Percentiles rank a stretch among this genome's conserved stretches.
Evolutionary conservation across 2,888 invertebrate genomes (phyloP).

Genomic region (Metacarcinus magister): DNA sequence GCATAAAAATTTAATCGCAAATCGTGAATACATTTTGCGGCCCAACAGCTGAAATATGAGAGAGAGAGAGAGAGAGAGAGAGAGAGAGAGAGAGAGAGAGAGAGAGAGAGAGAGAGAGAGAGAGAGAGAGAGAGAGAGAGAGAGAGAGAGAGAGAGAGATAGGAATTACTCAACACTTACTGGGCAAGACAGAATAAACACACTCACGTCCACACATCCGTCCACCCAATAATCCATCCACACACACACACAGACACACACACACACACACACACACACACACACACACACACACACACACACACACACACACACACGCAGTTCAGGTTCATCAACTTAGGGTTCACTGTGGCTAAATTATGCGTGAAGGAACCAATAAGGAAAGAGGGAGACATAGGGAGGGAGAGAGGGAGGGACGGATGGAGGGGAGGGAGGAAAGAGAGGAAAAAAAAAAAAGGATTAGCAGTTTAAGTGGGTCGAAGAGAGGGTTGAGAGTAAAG

Average conservation of each 20-base stretch:
- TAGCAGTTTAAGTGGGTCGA: not conserved
- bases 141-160: not conserved
- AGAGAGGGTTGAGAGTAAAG: not conserved
- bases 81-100: constrained; percentile 29
- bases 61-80: constrained; percentile 6
- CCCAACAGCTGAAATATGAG: not conserved
- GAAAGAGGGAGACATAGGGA: not conserved
- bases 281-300: not conserved
- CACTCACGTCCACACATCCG: not conserved
- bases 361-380: not conserved
- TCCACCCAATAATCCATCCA: not conserved
- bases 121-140: not conserved
- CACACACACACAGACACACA: not conserved
- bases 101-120: constrained; percentile 48
- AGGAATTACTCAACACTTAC: not conserved
- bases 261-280: not conserved
- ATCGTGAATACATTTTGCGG: not conserved
- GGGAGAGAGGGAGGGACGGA: not conserved
- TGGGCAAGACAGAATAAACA: not conserved
- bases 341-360: constrained; percentile 19
- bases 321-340: not conserved
- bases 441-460: not conserved
- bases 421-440: not conserved
- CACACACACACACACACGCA: constrained; percentile 26
- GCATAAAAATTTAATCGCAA: not conserved